Evolutionary conservation across 2,797 vertebrate genomes (phyloP).

Genomic region (Manis crassicaudata): DNA sequence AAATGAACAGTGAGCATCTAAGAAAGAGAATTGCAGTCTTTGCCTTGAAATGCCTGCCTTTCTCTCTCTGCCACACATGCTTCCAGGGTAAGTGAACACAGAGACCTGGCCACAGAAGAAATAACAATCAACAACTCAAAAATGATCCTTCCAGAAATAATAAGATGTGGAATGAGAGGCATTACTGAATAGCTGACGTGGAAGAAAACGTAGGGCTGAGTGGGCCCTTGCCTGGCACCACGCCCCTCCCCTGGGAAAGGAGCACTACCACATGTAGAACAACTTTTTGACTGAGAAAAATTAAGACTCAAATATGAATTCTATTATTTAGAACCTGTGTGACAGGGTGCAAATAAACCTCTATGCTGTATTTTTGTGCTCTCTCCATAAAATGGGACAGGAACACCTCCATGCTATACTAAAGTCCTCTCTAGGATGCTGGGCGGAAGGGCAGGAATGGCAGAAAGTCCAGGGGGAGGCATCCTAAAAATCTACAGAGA

Average conservation of each 20-base stretch:
- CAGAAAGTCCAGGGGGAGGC: neutral
- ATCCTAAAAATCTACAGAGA: neutral
- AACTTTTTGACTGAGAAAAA: neutral
- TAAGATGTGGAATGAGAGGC: neutral
- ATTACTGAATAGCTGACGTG: neutral
- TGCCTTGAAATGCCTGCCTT: neutral
- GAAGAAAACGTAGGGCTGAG: neutral
- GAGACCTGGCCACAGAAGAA: neutral
- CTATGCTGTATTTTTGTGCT: neutral
- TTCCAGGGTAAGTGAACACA: neutral
- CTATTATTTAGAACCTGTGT: neutral
- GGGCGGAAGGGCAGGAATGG: neutral
- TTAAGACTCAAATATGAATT: neutral
- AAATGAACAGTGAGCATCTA: neutral
- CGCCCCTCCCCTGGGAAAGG: neutral
- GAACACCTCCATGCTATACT: neutral
- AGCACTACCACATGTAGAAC: fast-evolving
- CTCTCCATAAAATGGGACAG: neutral
- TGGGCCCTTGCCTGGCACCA: neutral
- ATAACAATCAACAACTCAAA: neutral
- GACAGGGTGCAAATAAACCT: neutral
- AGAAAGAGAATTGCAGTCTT: neutral
- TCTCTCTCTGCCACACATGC: neutral
- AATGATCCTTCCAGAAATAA: neutral
- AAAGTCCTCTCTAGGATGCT: neutral